These are phyloP conservation scores for Sphaeridia pumilis DNA, from an alignment of 2,888 invertebrate genomes.

Conservation along the genomic window DNA sequence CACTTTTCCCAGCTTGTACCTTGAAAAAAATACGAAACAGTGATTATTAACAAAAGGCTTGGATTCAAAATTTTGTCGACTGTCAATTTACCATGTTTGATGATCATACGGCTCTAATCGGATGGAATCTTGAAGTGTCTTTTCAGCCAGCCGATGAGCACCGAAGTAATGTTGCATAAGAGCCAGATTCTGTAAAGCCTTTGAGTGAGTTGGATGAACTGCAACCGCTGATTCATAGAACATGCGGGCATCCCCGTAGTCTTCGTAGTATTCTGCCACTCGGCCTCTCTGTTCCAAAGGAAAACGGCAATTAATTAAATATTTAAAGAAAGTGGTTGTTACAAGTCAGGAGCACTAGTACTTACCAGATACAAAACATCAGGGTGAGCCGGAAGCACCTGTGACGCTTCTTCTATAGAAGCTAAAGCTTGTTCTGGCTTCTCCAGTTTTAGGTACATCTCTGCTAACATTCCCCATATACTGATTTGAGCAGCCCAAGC, in stretches of 20 bases:
- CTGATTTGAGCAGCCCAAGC: slow-evolving; percentile 43
- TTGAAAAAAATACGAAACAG: slow-evolving; percentile 37
- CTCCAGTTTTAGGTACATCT: slow-evolving; percentile 67
- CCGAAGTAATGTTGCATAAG: slow-evolving; percentile 78
- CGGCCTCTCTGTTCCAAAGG: slow-evolving; percentile 87
- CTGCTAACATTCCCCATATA: slow-evolving; percentile 79
- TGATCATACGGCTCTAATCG: slow-evolving; percentile 76
- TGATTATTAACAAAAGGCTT: too few species aligned
- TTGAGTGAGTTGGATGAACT: slow-evolving; percentile 84
- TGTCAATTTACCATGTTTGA: slow-evolving; percentile 79
- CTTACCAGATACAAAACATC: slow-evolving; percentile 82
- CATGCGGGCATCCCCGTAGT: slow-evolving; percentile 76
- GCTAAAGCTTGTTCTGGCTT: slow-evolving; percentile 70
- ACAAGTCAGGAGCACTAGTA: background rate
- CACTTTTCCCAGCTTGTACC: slow-evolving; percentile 81
- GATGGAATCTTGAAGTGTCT: slow-evolving; percentile 72
- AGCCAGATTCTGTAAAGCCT: slow-evolving; percentile 75
- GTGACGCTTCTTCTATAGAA: slow-evolving; percentile 81
- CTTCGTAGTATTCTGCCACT: slow-evolving; percentile 67
- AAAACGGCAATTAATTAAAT: too few species aligned
- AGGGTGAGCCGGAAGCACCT: slow-evolving; percentile 82
- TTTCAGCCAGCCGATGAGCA: slow-evolving; percentile 85
- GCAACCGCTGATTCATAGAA: slow-evolving; percentile 90
- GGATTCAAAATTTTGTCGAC: too few species aligned
- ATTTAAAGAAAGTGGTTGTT: too few species aligned